Evolutionary conservation across 2,888 invertebrate species (phyloP), one percentile per base, ranked within the genome.

Genomic region (Antitype chi): DNA sequence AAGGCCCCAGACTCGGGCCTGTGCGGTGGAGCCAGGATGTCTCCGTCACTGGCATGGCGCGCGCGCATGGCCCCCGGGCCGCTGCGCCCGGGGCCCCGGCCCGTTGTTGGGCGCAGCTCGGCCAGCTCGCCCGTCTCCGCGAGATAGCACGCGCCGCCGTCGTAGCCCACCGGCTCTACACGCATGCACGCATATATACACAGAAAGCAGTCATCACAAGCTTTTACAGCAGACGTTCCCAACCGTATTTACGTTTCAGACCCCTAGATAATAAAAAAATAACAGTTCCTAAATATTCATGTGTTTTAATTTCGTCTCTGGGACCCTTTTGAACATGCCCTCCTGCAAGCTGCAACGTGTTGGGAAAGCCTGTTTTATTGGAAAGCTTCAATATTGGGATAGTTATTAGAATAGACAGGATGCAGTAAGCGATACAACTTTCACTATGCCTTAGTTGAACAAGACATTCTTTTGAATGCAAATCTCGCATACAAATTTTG

Each of bases 1-100:
- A 96, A 95, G 0, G 96, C 96, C 2, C 94, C 95, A 2, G 96
- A 96, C 88, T 95, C 94, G 0, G 96, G 96, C 0, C 96, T 85
- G 15, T 89, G 91, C 17, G 93, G 90, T 2, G 95, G 94, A 32
- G 94, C 95, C 11, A 96, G 91, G n/a, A 96, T 95, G 85, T 96
- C 96, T 0, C 96, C 96, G 70, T 95, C 96, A 71, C 95, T 94
- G 82, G 95, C 95, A 80, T 95, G 95, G 0, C 95, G 87, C 32
- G 93, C 92, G 47, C 94, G 91, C 89, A 84, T 9, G 17, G 75
- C 67, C 1, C 79, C 75, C 11, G 70, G 73, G 66, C 57, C 71
- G 63, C 63, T 38, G 64, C 70, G 69, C 57, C 75, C 73, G 66
- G 76, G 70, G 11, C 64, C 78, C 47, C 72, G 76, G 53, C 57